Conservation (phyloP, 2,797 vertebrate species). For the Hoplostethus mediterraneus region DNA sequence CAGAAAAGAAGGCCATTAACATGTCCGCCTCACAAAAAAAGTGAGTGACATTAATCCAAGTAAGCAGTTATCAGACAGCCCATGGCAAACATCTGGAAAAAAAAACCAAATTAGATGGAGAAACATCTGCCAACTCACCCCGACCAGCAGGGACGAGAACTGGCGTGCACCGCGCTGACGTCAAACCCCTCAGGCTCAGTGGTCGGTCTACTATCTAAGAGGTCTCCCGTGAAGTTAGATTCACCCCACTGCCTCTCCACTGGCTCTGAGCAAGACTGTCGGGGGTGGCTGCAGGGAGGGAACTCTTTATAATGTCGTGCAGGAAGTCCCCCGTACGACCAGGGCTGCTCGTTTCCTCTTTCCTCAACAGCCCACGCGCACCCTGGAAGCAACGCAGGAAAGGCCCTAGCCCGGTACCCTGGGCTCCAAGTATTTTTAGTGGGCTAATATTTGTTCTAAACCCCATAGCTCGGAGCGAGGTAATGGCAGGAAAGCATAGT, state of each 20-base stretch:
- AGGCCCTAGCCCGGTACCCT: slow-evolving; percentile 59
- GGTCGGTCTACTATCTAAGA: slow-evolving; percentile 55
- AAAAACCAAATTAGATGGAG: not conserved
- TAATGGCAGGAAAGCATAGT: slow-evolving; percentile 82
- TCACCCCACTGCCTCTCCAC: slow-evolving; percentile 58
- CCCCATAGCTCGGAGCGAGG: slow-evolving; percentile 70
- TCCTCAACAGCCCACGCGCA: slow-evolving; percentile 83
- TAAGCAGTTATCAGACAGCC: not conserved
- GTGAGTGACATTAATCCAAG: not conserved
- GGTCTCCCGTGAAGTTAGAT: slow-evolving; percentile 38
- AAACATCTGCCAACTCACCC: slow-evolving; percentile 77
- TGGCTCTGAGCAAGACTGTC: slow-evolving; percentile 68
- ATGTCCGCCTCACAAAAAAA: not conserved
- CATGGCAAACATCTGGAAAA: not conserved
- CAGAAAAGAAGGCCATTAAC: not conserved
- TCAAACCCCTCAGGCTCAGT: slow-evolving; percentile 64
- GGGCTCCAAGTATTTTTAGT: slow-evolving; percentile 85
- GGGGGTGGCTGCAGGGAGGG: slow-evolving; percentile 54
- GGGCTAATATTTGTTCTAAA: slow-evolving; percentile 83
- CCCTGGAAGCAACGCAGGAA: slow-evolving; percentile 84
- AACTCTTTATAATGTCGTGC: slow-evolving; percentile 84
- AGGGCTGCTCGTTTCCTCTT: slow-evolving; percentile 83
- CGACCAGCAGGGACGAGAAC: slow-evolving; percentile 90
- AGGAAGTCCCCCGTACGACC: slow-evolving; percentile 83
- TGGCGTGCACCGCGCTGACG: slow-evolving; percentile 44